Evolutionary conservation across 2,888 invertebrate genomes (phyloP).

Genomic region (Orthosia cruda): DNA sequence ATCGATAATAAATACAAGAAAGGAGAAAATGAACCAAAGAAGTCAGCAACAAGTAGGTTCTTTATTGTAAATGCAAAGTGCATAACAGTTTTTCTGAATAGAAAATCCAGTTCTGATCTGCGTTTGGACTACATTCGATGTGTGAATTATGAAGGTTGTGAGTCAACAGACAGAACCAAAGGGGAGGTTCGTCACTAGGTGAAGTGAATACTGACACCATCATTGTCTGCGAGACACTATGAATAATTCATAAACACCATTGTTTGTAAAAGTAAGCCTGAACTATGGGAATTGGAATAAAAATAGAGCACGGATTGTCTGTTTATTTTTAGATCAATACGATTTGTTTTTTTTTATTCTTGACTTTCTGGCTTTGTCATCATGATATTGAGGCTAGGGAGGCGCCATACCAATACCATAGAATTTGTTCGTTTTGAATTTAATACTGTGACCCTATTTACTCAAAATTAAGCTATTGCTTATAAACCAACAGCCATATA

Average conservation of each 20-base stretch:
- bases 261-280: conserved; percentile 76
- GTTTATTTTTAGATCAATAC: conserved; percentile 40
- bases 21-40: conserved; percentile 44
- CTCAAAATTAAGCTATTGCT: conserved; percentile 21
- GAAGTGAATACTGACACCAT: conserved; percentile 65
- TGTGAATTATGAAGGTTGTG: conserved; percentile 41
- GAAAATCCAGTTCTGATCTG: conserved; percentile 46
- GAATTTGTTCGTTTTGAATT: not conserved
- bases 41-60: conserved; percentile 26
- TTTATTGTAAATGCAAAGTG: conserved; percentile 31
- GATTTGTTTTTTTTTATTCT: conserved; percentile 21
- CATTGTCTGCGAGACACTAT: conserved; percentile 72
- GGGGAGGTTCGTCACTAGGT: conserved; percentile 71
- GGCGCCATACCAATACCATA: not conserved
- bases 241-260: conserved; percentile 75
- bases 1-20: conserved; percentile 53
- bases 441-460: conserved; percentile 3
- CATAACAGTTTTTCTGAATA: conserved; percentile 49
- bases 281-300: conserved; percentile 58
- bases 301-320: conserved; percentile 51
- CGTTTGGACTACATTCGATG: conserved; percentile 52
- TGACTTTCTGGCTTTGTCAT: conserved; percentile 22
- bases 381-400: not conserved
- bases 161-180: conserved; percentile 58
- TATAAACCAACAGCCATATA: conserved; percentile 9